These are phyloP conservation scores for Scaptodrosophila latifasciaeformis DNA, from an alignment of 2,888 invertebrate genomes.

Conservation along the genomic window DNA sequence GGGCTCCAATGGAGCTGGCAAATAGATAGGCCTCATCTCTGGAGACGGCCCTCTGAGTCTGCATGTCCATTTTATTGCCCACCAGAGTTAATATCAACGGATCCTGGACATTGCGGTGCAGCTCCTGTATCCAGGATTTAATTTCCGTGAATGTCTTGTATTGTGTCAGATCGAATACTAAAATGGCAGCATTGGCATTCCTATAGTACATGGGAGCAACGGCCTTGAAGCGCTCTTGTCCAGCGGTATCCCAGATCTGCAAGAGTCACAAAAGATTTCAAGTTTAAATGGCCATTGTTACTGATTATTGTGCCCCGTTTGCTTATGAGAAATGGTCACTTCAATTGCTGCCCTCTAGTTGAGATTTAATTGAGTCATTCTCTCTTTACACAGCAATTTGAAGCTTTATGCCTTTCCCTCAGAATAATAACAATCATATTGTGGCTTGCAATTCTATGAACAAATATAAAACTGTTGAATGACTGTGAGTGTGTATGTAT, in stretches of 20 bases:
- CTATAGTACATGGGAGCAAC: conserved; percentile 97
- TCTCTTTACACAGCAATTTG: conserved; percentile 53
- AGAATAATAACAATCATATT: conserved; percentile 56
- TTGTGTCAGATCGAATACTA: conserved; percentile 90
- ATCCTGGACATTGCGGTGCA: conserved; percentile 86
- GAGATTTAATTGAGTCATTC: conserved; percentile 55
- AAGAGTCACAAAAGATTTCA: conserved; percentile 28
- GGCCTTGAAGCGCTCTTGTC: conserved; percentile 81
- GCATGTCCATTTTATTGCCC: conserved; percentile 90
- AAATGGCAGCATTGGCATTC: conserved; percentile 90
- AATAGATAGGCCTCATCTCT: conserved; percentile 84
- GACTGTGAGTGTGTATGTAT: too few species aligned
- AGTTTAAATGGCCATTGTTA: too few species aligned
- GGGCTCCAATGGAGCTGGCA: conserved; percentile 87
- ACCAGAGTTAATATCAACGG: conserved; percentile 87
- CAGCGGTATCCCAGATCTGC: conserved; percentile 75
- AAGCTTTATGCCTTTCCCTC: conserved; percentile 52
- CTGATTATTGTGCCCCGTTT: too few species aligned
- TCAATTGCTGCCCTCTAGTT: neutral
- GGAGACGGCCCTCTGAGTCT: conserved; percentile 79
- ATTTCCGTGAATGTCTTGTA: conserved; percentile 84
- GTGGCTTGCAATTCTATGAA: conserved; percentile 20
- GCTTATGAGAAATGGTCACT: too few species aligned
- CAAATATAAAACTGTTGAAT: too few species aligned
- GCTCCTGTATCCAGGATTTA: conserved; percentile 89